Evolutionary conservation across 2,888 invertebrate genomes (phyloP).

Genomic region (Brassicogethes aeneus): DNA sequence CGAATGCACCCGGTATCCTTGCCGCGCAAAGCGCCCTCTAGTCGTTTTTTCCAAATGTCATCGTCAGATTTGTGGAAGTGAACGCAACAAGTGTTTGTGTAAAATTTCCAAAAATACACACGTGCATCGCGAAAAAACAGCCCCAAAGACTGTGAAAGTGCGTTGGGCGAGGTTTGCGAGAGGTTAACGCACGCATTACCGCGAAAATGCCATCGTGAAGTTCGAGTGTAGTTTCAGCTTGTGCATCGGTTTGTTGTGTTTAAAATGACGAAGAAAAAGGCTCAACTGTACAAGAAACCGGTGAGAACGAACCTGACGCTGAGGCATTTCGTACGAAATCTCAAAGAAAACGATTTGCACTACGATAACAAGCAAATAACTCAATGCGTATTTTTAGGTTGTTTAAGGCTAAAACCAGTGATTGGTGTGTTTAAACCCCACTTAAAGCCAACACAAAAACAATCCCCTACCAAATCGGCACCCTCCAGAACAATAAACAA

Average conservation of each 20-base stretch:
- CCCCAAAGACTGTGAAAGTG: not conserved
- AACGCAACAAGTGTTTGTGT: constrained; percentile 30
- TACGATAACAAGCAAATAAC: constrained; percentile 22
- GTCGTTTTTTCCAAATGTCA: constrained; percentile 20
- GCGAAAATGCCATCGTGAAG: too few relatives aligned
- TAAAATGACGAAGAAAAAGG: constrained; percentile 21
- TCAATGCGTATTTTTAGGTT: constrained; percentile 26
- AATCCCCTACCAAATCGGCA: constrained; percentile 4
- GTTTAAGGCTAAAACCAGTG: constrained; percentile 24
- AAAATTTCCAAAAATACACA: constrained; percentile 20
- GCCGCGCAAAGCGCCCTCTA: constrained; percentile 8
- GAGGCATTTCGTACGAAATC: constrained; percentile 18
- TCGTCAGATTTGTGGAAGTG: constrained; percentile 26
- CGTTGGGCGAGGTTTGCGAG: too few relatives aligned
- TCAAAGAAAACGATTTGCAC: constrained; percentile 20
- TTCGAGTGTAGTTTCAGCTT: too few relatives aligned
- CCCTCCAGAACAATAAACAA: constrained; percentile 2
- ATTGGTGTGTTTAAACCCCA: constrained; percentile 18
- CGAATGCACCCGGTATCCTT: constrained; percentile 9
- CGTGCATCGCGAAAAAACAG: constrained; percentile 10
- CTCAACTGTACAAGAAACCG: constrained; percentile 15
- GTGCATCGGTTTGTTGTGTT: too few relatives aligned
- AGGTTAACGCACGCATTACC: too few relatives aligned
- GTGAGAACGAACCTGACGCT: constrained; percentile 19
- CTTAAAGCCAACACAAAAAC: constrained; percentile 10